Evolutionary conservation across 2,797 vertebrate genomes (phyloP).

Genomic region (Pipistrellus kuhlii): DNA sequence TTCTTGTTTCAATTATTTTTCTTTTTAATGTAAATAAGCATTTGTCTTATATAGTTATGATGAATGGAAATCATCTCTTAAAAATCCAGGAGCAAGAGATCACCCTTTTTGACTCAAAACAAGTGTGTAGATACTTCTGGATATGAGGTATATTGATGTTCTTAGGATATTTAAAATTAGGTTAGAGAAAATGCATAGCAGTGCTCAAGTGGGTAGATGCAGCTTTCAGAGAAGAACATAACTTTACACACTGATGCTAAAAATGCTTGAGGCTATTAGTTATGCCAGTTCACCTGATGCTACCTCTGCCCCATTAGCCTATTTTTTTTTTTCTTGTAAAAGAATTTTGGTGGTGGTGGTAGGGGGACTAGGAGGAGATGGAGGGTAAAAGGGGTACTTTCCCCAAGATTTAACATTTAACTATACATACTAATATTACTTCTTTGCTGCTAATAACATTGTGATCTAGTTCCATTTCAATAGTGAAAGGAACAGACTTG

Average conservation of each 20-base stretch:
- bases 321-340: constrained; percentile 30
- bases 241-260: background rate
- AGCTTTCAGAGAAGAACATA: background rate
- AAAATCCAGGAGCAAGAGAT: constrained; percentile 12
- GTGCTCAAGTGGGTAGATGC: background rate
- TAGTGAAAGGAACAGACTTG: background rate
- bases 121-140: background rate
- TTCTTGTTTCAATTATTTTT: background rate
- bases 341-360: background rate
- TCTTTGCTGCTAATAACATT: background rate
- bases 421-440: background rate
- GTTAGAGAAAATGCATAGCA: background rate
- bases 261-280: background rate
- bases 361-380: background rate
- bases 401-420: background rate
- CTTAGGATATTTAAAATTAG: constrained; percentile 5
- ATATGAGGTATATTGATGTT: background rate
- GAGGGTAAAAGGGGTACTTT: background rate
- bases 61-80: background rate
- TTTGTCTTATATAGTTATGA: constrained; percentile 16
- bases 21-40: background rate
- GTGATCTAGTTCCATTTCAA: background rate
- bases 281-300: background rate
- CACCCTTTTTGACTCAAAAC: background rate
- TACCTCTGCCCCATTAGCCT: background rate